Percentiles rank a stretch among this genome's conserved stretches.
phyloP scores from a whole-genome alignment of 2,797 vertebrate genomes.

The Chlorospingus semifuscus region DNA sequence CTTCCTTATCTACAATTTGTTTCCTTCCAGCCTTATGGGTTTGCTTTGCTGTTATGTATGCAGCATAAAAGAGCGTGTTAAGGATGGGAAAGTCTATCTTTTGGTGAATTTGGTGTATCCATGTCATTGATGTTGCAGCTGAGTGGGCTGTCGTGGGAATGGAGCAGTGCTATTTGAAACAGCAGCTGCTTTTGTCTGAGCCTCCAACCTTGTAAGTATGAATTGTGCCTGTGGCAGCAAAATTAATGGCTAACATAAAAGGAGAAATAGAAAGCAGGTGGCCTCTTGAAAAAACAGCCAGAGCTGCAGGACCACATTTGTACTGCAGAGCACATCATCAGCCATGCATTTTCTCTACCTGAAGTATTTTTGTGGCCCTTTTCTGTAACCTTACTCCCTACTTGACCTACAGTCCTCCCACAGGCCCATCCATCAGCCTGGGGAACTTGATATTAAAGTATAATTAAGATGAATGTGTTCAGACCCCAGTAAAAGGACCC shows the following conservation, averaged over 20 bases:
- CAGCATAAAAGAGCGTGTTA: not conserved
- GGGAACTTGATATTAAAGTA: slow-evolving; percentile 81
- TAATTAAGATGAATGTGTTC: not conserved
- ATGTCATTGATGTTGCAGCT: not conserved
- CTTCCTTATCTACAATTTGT: not conserved
- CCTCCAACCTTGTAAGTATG: slow-evolving; percentile 30
- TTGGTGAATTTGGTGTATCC: slow-evolving; percentile 7
- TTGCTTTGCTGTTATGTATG: not conserved
- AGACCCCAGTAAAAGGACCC: not conserved
- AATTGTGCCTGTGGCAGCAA: slow-evolving; percentile 51
- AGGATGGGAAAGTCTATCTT: not conserved
- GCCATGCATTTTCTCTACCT: not conserved
- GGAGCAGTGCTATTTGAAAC: slow-evolving; percentile 22
- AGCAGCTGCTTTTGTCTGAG: slow-evolving; percentile 43
- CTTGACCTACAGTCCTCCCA: slow-evolving; percentile 11
- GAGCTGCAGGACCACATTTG: not conserved
- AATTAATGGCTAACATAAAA: slow-evolving; percentile 60
- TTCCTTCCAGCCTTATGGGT: not conserved
- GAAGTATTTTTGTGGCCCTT: not conserved
- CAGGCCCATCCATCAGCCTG: not conserved
- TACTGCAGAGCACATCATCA: not conserved
- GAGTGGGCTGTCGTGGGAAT: slow-evolving; percentile 21
- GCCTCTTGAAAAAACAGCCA: slow-evolving; percentile 28
- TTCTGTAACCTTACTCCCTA: not conserved
- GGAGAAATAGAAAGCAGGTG: slow-evolving; percentile 50